phyloP scores from a whole-genome alignment of 2,888 invertebrate genomes.

The Ophion ellenae region DNA sequence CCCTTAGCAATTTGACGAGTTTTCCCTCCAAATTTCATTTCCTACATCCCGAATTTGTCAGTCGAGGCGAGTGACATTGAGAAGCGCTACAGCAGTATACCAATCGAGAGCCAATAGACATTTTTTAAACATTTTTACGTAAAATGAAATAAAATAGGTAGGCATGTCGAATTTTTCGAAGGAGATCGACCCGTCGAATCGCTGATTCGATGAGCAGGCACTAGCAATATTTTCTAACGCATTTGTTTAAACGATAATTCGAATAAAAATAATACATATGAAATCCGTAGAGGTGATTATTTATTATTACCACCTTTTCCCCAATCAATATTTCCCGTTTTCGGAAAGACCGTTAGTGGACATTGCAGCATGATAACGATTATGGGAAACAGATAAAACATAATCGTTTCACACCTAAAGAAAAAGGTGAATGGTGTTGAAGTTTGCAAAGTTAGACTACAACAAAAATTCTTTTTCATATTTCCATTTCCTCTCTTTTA shows the following conservation, averaged over 20 bases:
- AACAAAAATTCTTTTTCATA: too few relatives aligned
- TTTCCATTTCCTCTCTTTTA: too few relatives aligned
- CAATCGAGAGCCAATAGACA: background rate
- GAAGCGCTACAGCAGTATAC: background rate
- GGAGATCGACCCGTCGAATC: slow-evolving; percentile 7
- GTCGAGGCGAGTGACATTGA: background rate
- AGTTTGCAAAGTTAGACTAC: too few relatives aligned
- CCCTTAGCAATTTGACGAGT: background rate
- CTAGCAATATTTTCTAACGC: slow-evolving; percentile 2
- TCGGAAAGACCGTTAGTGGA: background rate
- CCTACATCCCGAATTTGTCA: background rate
- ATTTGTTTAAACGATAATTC: background rate
- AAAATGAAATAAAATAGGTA: background rate
- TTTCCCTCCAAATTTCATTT: background rate
- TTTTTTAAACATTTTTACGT: background rate
- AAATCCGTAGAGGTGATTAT: background rate
- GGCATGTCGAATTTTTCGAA: background rate
- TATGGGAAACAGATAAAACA: too few relatives aligned
- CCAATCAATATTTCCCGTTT: background rate
- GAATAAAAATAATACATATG: background rate
- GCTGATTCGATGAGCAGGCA: background rate
- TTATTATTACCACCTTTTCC: background rate
- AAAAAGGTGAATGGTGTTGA: too few relatives aligned
- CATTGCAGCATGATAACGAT: too few relatives aligned
- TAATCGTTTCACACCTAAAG: too few relatives aligned